Evolutionary conservation across 2,888 invertebrate species (phyloP).

Genomic region (Eupeodes latifasciatus): DNA sequence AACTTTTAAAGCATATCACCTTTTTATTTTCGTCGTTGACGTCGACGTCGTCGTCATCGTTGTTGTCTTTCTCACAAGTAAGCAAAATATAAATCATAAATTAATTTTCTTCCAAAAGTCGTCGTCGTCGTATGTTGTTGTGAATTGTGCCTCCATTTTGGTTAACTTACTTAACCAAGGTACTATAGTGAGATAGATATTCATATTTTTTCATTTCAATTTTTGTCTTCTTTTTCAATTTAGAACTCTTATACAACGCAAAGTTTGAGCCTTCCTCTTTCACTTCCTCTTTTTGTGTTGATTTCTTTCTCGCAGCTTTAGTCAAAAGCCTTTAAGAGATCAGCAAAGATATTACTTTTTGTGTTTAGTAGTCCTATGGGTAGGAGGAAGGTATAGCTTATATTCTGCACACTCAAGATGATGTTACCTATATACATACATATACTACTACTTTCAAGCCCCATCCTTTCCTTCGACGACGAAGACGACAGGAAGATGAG

Average conservation of each 20-base stretch:
- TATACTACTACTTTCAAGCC: neutral
- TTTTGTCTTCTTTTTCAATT: constrained; percentile 24
- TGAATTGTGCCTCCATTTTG: constrained; percentile 6
- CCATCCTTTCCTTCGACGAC: neutral
- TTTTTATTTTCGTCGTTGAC: constrained; percentile 6
- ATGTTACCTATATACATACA: constrained; percentile 35
- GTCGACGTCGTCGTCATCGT: neutral
- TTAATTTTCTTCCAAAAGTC: constrained; percentile 62
- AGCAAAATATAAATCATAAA: constrained; percentile 72
- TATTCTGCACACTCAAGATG: constrained; percentile 48
- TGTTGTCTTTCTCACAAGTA: constrained; percentile 38
- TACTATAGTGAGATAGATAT: neutral
- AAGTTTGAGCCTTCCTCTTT: neutral
- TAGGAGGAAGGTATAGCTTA: constrained; percentile 44
- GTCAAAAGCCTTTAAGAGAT: constrained; percentile 31
- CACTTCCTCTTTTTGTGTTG: too few relatives aligned
- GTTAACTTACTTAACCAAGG: constrained; percentile 23
- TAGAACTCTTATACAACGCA: neutral
- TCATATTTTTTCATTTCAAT: constrained; percentile 28
- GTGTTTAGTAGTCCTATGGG: constrained; percentile 43
- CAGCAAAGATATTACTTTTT: constrained; percentile 62
- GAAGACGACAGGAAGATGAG: constrained; percentile 15
- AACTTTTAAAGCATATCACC: constrained; percentile 36
- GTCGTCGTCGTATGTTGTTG: constrained; percentile 29
- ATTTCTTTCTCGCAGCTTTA: neutral